These are phyloP conservation scores for Saccostrea glomerata DNA, from an alignment of 1,140 invertebrate species.

Conservation along the genomic window DNA sequence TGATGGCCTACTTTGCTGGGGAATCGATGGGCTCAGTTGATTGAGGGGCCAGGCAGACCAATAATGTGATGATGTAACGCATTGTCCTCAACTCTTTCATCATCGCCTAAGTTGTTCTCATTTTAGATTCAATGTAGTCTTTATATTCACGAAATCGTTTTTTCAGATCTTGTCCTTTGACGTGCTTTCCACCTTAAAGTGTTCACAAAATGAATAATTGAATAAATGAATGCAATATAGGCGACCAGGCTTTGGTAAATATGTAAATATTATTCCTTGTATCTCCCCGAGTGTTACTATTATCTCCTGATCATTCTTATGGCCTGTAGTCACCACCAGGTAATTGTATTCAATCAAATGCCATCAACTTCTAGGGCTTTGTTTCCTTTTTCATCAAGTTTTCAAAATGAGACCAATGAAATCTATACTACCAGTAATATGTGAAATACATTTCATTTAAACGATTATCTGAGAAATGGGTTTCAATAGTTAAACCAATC, in stretches of 20 bases:
- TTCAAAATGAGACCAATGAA: no score
- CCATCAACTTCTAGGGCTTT: no score
- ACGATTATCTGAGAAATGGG: no score
- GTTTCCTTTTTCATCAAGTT: no score
- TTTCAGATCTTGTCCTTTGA: background rate
- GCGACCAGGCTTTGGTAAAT: background rate
- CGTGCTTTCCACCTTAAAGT: background rate
- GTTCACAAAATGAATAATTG: background rate
- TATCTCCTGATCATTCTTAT: background rate
- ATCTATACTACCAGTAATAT: no score
- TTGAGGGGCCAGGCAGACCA: background rate
- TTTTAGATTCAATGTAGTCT: background rate
- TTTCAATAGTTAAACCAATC: no score
- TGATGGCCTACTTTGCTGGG: background rate
- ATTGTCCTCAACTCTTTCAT: background rate
- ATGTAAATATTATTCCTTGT: slow-evolving; percentile 15
- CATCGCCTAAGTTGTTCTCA: background rate
- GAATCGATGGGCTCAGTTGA: background rate
- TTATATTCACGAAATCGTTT: slow-evolving; percentile 3
- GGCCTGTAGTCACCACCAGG: no score
- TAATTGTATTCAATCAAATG: no score
- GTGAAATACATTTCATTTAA: no score
- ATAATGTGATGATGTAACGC: background rate
- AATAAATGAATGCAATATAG: slow-evolving; percentile 6
- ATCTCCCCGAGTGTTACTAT: background rate